Conservation (phyloP, 2,888 invertebrate species). For the Homarus gammarus region DNA sequence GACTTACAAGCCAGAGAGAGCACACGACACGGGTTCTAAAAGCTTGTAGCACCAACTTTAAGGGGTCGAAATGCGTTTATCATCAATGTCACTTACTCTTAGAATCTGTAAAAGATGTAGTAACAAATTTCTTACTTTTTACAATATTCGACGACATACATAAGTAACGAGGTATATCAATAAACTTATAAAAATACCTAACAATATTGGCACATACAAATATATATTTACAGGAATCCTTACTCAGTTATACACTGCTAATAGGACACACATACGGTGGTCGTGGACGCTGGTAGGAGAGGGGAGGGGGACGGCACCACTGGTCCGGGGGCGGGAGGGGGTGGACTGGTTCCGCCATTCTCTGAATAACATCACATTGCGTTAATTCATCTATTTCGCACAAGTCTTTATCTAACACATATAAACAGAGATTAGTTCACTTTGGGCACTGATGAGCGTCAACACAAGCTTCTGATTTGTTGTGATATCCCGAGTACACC, state of each 20-base stretch:
- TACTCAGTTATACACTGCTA: conserved; percentile 8
- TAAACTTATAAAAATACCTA: conserved; percentile 71
- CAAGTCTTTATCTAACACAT: not conserved
- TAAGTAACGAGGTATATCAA: conserved; percentile 73
- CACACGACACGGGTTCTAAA: conserved; percentile 46
- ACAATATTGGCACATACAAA: conserved; percentile 72
- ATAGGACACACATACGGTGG: not conserved
- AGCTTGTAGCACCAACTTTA: conserved; percentile 60
- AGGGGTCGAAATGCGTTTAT: conserved; percentile 60
- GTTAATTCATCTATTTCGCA: not conserved
- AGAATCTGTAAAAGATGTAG: conserved; percentile 41
- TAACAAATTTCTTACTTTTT: conserved; percentile 29
- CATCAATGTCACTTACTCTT: conserved; percentile 52
- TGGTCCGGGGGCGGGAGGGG: not conserved
- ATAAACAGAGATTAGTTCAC: conserved; percentile 6
- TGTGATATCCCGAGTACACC: not conserved
- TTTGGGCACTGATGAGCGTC: conserved; percentile 24
- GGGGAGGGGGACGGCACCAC: not conserved
- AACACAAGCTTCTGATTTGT: not conserved
- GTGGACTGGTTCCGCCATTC: no score
- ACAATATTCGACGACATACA: conserved; percentile 59
- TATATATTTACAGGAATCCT: conserved; percentile 48
- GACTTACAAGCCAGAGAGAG: conserved; percentile 39
- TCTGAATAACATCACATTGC: not conserved
- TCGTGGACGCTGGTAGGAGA: not conserved